Percentiles rank a stretch among this genome's conserved stretches.
Evolutionary conservation across 2,113 vertebrate species (phyloP).

Genomic region (Acinonyx jubatus): DNA sequence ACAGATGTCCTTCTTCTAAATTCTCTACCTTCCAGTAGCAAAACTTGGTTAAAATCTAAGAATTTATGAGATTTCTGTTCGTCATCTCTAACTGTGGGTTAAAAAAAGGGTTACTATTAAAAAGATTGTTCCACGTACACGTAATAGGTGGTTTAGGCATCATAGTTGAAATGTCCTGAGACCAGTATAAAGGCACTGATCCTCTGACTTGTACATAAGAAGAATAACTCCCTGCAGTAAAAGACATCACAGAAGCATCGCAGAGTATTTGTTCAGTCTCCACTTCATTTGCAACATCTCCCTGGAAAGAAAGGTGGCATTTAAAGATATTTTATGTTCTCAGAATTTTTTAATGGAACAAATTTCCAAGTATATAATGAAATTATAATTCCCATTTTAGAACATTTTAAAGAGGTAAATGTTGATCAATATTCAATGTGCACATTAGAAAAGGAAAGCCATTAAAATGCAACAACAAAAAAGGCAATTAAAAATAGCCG

Average conservation of each 20-base stretch:
- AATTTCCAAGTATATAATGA: neutral
- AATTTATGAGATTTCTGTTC: neutral
- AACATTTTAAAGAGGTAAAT: slow-evolving; percentile 26
- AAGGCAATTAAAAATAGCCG: slow-evolving; percentile 44
- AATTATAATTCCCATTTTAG: slow-evolving; percentile 34
- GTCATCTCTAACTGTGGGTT: neutral
- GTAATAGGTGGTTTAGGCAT: slow-evolving; percentile 99
- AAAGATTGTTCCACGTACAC: slow-evolving; percentile 82
- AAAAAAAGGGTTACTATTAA: neutral
- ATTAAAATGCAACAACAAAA: slow-evolving; percentile 48
- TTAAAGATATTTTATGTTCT: neutral
- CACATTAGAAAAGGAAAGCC: slow-evolving; percentile 36
- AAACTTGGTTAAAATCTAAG: neutral
- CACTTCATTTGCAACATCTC: slow-evolving; percentile 98
- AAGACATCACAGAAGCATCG: slow-evolving; percentile 97
- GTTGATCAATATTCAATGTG: neutral
- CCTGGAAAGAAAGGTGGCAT: slow-evolving; percentile 84
- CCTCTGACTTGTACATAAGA: slow-evolving; percentile 97
- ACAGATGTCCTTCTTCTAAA: neutral
- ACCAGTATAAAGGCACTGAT: slow-evolving; percentile 98
- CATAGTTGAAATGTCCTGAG: slow-evolving; percentile 99
- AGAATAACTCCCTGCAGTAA: slow-evolving; percentile 95
- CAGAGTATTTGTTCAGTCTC: slow-evolving; percentile 98
- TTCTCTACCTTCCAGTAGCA: neutral
- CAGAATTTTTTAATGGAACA: slow-evolving; percentile 20